Percentiles rank a stretch among this genome's conserved stretches.
These are phyloP conservation scores for Sylvia atricapilla DNA, from an alignment of 2,113 vertebrate species.

Conservation along the genomic window DNA sequence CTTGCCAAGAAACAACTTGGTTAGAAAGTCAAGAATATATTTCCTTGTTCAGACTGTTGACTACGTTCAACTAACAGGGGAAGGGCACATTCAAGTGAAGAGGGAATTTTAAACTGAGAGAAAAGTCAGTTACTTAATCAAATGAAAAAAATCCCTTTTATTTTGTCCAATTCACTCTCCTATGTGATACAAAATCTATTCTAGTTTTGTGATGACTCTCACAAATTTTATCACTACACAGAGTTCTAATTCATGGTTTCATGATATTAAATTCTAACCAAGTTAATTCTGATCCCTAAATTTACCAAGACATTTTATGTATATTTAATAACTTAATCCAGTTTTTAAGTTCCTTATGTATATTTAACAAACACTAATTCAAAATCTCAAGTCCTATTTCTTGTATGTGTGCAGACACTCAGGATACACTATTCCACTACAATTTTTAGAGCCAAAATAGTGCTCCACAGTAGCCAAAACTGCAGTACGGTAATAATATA, in stretches of 20 bases:
- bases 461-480: neutral
- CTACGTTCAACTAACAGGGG: rapidly evolving
- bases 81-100: neutral
- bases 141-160: neutral
- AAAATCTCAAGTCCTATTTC: neutral
- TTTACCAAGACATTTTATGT: neutral
- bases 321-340: neutral
- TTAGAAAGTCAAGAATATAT: neutral
- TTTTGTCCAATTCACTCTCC: neutral
- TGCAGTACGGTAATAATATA: neutral
- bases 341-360: neutral
- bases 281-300: neutral
- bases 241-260: neutral
- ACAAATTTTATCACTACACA: neutral
- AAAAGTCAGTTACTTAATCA: neutral
- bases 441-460: neutral
- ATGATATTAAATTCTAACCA: neutral
- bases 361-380: neutral
- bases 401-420: neutral
- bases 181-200: neutral
- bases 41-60: neutral
- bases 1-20: neutral
- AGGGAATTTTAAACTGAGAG: neutral
- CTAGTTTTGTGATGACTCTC: neutral
- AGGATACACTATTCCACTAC: neutral